phyloP scores from a whole-genome alignment of 2,888 invertebrate genomes.

The Idaea dimidiata region DNA sequence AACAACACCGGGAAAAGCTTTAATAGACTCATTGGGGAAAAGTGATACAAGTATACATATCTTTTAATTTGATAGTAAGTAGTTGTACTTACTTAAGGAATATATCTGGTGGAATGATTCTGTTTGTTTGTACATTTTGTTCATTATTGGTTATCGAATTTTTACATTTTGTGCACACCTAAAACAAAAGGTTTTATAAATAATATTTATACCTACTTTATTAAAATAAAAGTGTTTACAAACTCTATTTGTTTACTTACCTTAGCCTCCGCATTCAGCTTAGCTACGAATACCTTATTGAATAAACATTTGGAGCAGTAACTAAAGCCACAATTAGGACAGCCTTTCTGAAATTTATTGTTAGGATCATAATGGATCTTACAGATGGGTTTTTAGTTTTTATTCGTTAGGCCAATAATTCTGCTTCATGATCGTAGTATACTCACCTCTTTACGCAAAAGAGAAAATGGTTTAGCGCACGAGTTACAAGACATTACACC shows the following conservation, averaged over 20 bases:
- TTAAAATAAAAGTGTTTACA: no score
- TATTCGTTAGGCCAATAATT: slow-evolving; percentile 5
- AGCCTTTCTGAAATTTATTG: slow-evolving; percentile 84
- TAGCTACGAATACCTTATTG: slow-evolving; percentile 84
- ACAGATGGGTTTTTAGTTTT: slow-evolving; percentile 4
- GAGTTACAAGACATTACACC: slow-evolving; percentile 85
- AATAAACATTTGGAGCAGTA: slow-evolving; percentile 91
- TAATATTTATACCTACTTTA: neutral
- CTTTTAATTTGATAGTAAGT: neutral
- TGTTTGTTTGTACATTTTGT: slow-evolving; percentile 25
- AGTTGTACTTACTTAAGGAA: slow-evolving; percentile 74
- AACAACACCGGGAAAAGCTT: no score
- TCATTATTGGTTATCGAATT: slow-evolving; percentile 29
- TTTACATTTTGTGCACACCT: slow-evolving; percentile 70
- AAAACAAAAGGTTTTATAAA: slow-evolving; percentile 20
- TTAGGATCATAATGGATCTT: neutral
- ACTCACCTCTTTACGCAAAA: slow-evolving; percentile 87
- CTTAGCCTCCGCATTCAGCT: slow-evolving; percentile 82
- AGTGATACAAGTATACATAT: neutral
- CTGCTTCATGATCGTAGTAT: neutral
- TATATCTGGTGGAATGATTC: slow-evolving; percentile 73
- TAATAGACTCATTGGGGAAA: no score
- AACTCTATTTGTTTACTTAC: slow-evolving; percentile 81
- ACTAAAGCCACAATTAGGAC: slow-evolving; percentile 91
- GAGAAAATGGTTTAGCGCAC: slow-evolving; percentile 85